phyloP scores from a whole-genome alignment of 1,140 invertebrate genomes.

The Drosophila watanabei region DNA sequence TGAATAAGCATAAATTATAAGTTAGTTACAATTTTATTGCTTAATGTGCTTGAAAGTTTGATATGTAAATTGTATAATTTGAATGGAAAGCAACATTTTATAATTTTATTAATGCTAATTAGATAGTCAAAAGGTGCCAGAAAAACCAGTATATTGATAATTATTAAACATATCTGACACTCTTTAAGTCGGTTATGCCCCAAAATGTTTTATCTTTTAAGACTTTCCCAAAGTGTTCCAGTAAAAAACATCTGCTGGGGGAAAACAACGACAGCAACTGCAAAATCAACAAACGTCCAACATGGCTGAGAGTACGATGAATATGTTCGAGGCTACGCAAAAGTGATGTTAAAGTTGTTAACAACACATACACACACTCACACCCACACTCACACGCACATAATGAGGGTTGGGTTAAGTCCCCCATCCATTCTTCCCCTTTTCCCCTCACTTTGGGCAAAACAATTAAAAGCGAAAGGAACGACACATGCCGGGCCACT shows the following conservation, averaged over 20 bases:
- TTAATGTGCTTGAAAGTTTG: not conserved
- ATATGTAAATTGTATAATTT: not conserved
- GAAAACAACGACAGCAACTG: constrained; percentile 17
- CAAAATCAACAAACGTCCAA: constrained; percentile 41
- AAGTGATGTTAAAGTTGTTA: constrained; percentile 81
- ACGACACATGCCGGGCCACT: constrained; percentile 54
- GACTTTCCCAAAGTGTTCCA: not conserved
- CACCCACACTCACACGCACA: constrained; percentile 1
- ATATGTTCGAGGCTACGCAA: constrained; percentile 64
- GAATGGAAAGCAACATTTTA: not conserved
- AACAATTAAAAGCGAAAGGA: constrained; percentile 73
- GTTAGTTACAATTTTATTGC: not conserved
- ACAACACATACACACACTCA: constrained; percentile 52
- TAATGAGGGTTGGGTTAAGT: not conserved
- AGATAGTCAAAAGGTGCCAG: not conserved
- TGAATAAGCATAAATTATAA: not conserved
- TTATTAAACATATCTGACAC: not conserved
- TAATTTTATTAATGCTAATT: not conserved
- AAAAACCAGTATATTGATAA: not conserved
- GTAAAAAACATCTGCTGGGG: constrained; percentile 15
- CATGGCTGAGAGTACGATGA: constrained; percentile 23
- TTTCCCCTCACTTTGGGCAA: constrained; percentile 11
- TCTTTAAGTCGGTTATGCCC: constrained; percentile 5
- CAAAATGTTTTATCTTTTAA: not conserved
- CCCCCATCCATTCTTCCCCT: not conserved